Conservation (phyloP, 2,888 invertebrate genomes). For the Polyommatus icarus region DNA sequence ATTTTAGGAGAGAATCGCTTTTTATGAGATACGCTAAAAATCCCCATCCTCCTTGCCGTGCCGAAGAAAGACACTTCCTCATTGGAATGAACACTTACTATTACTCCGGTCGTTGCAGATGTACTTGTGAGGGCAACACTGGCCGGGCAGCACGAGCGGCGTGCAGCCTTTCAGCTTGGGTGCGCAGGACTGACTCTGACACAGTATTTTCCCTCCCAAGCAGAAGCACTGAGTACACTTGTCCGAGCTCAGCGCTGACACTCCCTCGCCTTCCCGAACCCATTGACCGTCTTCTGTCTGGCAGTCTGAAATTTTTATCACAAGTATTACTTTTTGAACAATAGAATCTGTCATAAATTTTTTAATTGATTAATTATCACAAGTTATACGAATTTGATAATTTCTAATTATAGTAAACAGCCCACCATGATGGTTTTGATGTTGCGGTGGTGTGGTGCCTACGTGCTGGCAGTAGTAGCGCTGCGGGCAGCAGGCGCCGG, state of each 20-base stretch:
- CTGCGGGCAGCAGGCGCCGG: conserved; percentile 89
- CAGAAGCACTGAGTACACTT: conserved; percentile 91
- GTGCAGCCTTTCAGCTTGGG: conserved; percentile 87
- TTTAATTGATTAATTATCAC: background rate
- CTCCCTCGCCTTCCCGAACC: conserved; percentile 86
- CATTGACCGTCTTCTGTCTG: conserved; percentile 76
- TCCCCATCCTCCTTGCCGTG: too few relatives aligned
- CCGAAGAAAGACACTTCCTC: too few relatives aligned
- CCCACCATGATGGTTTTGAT: conserved; percentile 49
- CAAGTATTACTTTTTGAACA: background rate
- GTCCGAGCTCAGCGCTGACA: conserved; percentile 72
- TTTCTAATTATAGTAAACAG: background rate
- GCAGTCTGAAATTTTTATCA: conserved; percentile 80
- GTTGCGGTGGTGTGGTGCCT: conserved; percentile 46
- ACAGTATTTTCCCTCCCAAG: conserved; percentile 85
- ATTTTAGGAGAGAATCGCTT: too few relatives aligned
- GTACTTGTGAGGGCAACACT: conserved; percentile 92
- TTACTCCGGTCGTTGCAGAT: conserved; percentile 81
- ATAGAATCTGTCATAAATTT: background rate
- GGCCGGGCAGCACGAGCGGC: conserved; percentile 87
- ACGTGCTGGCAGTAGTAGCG: conserved; percentile 84
- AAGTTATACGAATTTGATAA: background rate
- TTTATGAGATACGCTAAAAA: too few relatives aligned
- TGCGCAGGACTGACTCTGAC: conserved; percentile 88
- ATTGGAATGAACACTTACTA: conserved; percentile 32